These are phyloP conservation scores for Aselliscus stoliczkanus DNA, from an alignment of 2,797 vertebrate species.

Conservation along the genomic window DNA sequence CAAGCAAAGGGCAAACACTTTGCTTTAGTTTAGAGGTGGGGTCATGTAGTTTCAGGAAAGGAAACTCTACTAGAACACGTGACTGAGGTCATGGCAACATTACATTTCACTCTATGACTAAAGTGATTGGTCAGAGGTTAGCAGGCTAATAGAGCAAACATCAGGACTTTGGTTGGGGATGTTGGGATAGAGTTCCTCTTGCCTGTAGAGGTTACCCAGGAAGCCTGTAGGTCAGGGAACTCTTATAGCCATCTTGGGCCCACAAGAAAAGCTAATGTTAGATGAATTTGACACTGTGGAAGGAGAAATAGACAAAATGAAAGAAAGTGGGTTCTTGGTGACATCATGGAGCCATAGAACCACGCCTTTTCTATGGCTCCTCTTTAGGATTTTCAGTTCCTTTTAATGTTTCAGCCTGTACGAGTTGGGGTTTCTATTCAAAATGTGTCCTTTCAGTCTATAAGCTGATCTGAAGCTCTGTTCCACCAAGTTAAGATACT, in stretches of 20 bases:
- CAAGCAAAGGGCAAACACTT: neutral
- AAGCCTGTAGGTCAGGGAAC: neutral
- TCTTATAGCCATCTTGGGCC: neutral
- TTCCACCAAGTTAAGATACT: neutral
- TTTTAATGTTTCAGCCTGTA: neutral
- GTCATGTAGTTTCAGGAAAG: neutral
- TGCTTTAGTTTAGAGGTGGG: neutral
- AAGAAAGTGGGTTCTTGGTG: neutral
- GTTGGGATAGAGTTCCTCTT: neutral
- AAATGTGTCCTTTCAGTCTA: neutral
- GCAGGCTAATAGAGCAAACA: neutral
- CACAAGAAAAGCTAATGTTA: neutral
- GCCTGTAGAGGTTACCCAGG: neutral
- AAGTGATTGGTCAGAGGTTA: neutral
- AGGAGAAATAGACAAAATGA: neutral
- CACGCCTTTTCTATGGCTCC: neutral
- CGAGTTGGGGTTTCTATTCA: neutral
- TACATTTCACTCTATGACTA: neutral
- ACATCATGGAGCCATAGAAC: neutral
- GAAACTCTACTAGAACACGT: neutral
- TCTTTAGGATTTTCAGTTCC: neutral
- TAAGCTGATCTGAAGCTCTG: neutral
- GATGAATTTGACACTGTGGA: neutral
- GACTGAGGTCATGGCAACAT: neutral
- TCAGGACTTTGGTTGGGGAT: neutral